These are phyloP conservation scores for Yponomeuta malinellus DNA, from an alignment of 2,888 invertebrate species.

Conservation along the genomic window DNA sequence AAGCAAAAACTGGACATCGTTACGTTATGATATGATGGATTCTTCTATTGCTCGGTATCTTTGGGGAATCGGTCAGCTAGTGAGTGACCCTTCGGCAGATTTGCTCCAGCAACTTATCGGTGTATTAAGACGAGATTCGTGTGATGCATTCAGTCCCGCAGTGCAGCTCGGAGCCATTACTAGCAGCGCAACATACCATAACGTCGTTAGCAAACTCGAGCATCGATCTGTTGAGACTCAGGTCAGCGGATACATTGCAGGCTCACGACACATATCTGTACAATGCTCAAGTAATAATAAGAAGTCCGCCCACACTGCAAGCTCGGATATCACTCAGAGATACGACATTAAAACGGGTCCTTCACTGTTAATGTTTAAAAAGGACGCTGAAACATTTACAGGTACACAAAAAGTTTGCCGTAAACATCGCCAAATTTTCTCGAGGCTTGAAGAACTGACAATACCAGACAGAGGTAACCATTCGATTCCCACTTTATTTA, in stretches of 20 bases:
- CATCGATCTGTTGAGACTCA: background rate
- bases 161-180: background rate
- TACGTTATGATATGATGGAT: background rate
- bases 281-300: background rate
- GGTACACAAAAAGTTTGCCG: slow-evolving; percentile 16
- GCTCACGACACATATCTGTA: background rate
- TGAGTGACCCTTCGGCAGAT: slow-evolving; percentile 47
- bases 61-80: slow-evolving; percentile 48
- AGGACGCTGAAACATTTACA: background rate
- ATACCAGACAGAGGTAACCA: background rate
- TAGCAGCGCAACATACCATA: background rate
- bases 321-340: background rate
- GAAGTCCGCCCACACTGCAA: background rate
- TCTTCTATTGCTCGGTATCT: slow-evolving; percentile 40
- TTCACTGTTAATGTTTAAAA: background rate
- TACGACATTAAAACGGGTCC: background rate
- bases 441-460: background rate
- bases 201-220: background rate
- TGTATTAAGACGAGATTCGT: background rate
- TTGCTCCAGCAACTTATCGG: slow-evolving; percentile 20
- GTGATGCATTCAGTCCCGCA: background rate
- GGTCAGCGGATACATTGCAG: background rate
- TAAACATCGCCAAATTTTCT: slow-evolving; percentile 26
- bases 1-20: too few species aligned
- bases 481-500: background rate